phyloP scores from a whole-genome alignment of 2,797 vertebrate genomes.

The Dendrocincla fuliginosa region DNA sequence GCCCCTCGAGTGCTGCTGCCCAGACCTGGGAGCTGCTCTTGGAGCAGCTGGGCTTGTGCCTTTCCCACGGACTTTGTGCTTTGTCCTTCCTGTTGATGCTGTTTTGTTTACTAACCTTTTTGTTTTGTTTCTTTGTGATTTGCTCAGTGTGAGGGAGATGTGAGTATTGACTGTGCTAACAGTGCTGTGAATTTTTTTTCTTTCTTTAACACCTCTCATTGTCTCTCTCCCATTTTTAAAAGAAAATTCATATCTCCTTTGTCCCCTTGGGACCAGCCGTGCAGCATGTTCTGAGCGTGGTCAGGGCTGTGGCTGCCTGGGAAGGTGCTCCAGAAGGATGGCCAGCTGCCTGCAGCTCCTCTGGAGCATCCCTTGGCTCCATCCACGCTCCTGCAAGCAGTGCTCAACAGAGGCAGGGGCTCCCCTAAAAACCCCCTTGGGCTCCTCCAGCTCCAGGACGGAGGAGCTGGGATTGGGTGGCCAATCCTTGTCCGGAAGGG shows the following conservation, averaged over 20 bases:
- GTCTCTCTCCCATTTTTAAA: constrained; percentile 42
- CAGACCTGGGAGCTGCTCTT: constrained; percentile 1
- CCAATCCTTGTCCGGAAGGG: background rate
- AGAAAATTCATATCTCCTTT: background rate
- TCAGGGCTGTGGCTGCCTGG: constrained; percentile 1
- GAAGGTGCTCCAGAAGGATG: background rate
- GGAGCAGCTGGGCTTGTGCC: constrained; percentile 15
- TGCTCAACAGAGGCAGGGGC: constrained; percentile 24
- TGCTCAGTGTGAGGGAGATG: constrained; percentile 96
- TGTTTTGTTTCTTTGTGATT: constrained; percentile 83
- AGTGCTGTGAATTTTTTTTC: constrained; percentile 70
- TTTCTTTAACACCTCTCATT: constrained; percentile 56
- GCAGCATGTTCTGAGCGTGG: background rate
- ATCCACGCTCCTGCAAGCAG: constrained; percentile 42
- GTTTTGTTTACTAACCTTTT: constrained; percentile 80
- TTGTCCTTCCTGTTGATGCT: constrained; percentile 52
- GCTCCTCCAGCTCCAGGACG: background rate
- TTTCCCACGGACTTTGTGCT: constrained; percentile 7
- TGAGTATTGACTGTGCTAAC: constrained; percentile 86
- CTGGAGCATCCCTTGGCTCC: background rate
- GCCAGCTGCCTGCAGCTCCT: background rate
- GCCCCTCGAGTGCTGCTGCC: background rate
- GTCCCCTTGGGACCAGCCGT: constrained; percentile 58
- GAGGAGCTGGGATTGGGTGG: background rate
- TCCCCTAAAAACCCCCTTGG: background rate